These are phyloP conservation scores for Ceyx margarethae DNA, from an alignment of 2,113 vertebrate genomes.

Conservation along the genomic window DNA sequence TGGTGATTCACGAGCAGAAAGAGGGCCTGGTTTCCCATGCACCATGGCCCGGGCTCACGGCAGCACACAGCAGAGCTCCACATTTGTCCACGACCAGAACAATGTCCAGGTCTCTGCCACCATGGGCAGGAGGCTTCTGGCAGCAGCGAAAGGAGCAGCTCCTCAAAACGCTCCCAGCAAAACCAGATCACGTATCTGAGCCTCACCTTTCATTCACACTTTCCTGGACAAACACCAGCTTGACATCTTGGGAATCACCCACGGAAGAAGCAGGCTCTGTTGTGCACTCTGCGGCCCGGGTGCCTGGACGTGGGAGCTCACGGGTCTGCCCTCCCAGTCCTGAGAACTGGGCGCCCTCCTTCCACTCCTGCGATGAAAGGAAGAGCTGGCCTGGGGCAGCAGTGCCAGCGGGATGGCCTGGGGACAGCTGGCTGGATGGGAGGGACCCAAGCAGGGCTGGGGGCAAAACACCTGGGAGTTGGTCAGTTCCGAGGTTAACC, in stretches of 20 bases:
- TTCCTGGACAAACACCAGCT: accelerated
- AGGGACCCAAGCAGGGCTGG: neutral
- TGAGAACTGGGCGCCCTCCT: neutral
- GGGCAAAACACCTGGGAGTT: neutral
- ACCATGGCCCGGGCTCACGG: neutral
- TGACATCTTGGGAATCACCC: neutral
- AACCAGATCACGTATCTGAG: accelerated
- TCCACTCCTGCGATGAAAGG: neutral
- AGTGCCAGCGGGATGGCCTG: accelerated
- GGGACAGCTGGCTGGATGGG: neutral
- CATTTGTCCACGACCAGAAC: neutral
- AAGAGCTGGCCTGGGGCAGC: neutral
- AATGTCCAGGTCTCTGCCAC: neutral
- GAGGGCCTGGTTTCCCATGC: neutral
- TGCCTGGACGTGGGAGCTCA: accelerated
- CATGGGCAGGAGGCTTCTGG: neutral
- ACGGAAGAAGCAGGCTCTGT: neutral
- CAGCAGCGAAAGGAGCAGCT: neutral
- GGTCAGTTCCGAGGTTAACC: neutral
- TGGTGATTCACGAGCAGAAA: neutral
- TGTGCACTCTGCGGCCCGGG: accelerated
- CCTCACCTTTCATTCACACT: neutral
- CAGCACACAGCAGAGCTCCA: neutral
- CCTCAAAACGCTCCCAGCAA: neutral
- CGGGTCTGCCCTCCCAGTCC: neutral